Conservation (phyloP, 2,888 invertebrate genomes). For the Rhabditoides inermis region DNA sequence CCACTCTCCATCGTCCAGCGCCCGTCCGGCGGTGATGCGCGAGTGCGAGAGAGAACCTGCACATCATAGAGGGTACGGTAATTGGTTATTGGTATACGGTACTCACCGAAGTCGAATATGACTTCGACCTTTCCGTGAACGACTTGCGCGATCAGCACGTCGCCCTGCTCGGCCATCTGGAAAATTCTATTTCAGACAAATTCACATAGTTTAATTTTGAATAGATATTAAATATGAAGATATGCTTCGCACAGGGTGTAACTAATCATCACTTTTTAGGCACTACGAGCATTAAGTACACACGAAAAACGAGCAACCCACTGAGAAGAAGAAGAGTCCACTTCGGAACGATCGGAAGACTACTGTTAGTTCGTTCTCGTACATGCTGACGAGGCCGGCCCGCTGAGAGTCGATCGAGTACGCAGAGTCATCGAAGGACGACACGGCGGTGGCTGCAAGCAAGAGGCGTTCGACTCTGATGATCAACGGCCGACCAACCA, state of each 20-base stretch:
- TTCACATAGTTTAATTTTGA: too few species aligned
- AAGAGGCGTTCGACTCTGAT: background rate
- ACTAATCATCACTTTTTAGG: too few species aligned
- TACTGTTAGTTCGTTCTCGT: constrained; percentile 46
- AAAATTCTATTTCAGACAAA: too few species aligned
- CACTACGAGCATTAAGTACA: too few species aligned
- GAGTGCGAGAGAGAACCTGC: constrained; percentile 30
- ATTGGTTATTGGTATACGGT: too few species aligned
- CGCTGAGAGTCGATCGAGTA: constrained; percentile 36
- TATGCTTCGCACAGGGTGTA: too few species aligned
- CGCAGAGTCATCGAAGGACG: constrained; percentile 43
- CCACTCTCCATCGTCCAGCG: constrained; percentile 49
- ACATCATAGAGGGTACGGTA: too few species aligned
- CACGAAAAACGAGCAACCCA: too few species aligned
- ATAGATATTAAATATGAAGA: too few species aligned
- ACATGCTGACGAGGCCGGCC: constrained; percentile 44
- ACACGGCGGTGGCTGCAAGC: constrained; percentile 30
- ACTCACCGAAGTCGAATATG: constrained; percentile 46
- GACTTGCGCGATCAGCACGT: constrained; percentile 45
- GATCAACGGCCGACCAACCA: too few species aligned
- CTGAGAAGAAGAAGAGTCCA: constrained; percentile 49
- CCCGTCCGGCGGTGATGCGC: constrained; percentile 39
- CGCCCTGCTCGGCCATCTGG: constrained; percentile 49
- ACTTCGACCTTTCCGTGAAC: constrained; percentile 41
- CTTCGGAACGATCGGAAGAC: constrained; percentile 45